These are phyloP conservation scores for Mesitornis unicolor DNA, from an alignment of 2,113 vertebrate species.

Conservation along the genomic window DNA sequence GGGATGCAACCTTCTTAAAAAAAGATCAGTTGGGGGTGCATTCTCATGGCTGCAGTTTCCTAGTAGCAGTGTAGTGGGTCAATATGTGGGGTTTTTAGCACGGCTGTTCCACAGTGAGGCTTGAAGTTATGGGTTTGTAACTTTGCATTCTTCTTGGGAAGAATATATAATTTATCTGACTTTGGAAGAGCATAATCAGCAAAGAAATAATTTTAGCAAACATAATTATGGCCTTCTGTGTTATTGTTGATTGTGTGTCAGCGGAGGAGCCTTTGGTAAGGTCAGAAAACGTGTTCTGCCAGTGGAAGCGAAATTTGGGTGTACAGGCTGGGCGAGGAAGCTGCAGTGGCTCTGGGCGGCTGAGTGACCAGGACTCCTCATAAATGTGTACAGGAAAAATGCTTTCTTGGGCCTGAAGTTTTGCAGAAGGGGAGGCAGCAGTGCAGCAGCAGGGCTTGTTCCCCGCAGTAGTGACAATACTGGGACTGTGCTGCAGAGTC, in stretches of 20 bases:
- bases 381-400: not conserved
- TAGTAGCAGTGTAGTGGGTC: not conserved
- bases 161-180: not conserved
- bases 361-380: not conserved
- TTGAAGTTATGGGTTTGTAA: not conserved
- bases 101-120: not conserved
- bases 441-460: not conserved
- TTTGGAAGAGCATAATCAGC: not conserved
- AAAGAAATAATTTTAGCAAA: not conserved
- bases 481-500: not conserved
- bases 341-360: not conserved
- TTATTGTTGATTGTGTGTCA: not conserved
- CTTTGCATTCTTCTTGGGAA: not conserved
- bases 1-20: not conserved
- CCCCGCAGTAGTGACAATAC: not conserved
- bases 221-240: not conserved
- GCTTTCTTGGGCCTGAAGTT: not conserved
- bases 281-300: not conserved
- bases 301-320: not conserved
- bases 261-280: not conserved
- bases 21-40: not conserved
- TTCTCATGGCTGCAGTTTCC: not conserved
- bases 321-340: not conserved
- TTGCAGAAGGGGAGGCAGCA: not conserved
- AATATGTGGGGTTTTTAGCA: not conserved